Evolutionary conservation across 2,797 vertebrate species (phyloP).

Genomic region (Arnoldichthys spilopterus): DNA sequence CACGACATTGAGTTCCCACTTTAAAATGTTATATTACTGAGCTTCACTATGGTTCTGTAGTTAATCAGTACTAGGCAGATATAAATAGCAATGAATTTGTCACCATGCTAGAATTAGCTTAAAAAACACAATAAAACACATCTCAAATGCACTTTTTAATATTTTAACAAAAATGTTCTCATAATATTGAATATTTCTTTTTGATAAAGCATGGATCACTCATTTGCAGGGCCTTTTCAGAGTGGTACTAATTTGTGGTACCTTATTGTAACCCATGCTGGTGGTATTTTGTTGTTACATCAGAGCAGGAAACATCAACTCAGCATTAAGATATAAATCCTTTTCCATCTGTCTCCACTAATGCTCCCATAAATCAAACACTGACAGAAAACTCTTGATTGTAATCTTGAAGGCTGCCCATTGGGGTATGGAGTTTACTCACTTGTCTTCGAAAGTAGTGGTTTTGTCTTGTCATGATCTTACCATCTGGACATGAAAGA

Average conservation of each 20-base stretch:
- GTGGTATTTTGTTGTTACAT: neutral
- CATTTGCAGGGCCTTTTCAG: neutral
- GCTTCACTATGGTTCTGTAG: too few species aligned
- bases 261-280: neutral
- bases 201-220: neutral
- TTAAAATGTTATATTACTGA: too few species aligned
- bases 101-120: too few species aligned
- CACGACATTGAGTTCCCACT: too few species aligned
- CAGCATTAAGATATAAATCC: constrained; percentile 24
- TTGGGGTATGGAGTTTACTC: constrained; percentile 61
- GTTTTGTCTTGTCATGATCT: neutral
- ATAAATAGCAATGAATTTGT: too few species aligned
- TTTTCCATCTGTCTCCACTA: constrained; percentile 56
- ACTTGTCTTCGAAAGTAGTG: constrained; percentile 57
- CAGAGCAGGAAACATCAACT: constrained; percentile 20
- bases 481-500: neutral
- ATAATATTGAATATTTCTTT: too few species aligned
- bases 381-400: constrained; percentile 69
- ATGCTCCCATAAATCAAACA: constrained; percentile 69
- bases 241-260: neutral
- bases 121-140: too few species aligned
- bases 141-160: too few species aligned
- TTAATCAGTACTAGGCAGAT: too few species aligned
- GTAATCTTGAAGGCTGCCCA: constrained; percentile 56
- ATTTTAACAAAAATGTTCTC: too few species aligned